Conservation (phyloP, 2,113 vertebrate species). For the Anarrhichthys ocellatus region DNA sequence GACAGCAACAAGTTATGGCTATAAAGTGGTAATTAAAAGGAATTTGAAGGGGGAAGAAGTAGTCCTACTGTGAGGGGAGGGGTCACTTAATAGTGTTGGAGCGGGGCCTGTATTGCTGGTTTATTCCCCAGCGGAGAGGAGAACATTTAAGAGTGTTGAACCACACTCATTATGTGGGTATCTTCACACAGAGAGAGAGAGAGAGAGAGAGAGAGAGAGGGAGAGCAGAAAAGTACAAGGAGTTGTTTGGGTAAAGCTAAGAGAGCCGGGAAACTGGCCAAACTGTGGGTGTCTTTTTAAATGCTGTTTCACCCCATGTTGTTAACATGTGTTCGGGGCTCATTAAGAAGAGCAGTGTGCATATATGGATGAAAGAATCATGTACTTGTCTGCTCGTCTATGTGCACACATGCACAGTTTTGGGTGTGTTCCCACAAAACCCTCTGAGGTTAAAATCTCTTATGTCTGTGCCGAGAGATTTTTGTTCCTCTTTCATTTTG, state of each 20-base stretch:
- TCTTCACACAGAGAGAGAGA: conserved; percentile 33
- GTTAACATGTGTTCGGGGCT: conserved; percentile 61
- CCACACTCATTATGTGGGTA: conserved; percentile 56
- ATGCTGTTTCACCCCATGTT: conserved; percentile 54
- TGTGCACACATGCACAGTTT: conserved; percentile 12
- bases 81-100: conserved; percentile 26
- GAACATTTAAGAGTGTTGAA: conserved; percentile 40
- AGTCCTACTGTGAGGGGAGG: conserved; percentile 1
- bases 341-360: conserved; percentile 49
- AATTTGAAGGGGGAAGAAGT: background rate
- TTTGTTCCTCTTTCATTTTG: conserved; percentile 45
- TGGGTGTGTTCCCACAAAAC: conserved; percentile 20
- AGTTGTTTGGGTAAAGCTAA: conserved; percentile 46
- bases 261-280: conserved; percentile 44
- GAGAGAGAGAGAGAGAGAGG: conserved; percentile 12
- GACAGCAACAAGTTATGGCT: background rate
- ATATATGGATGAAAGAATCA: conserved; percentile 16
- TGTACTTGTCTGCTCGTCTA: background rate
- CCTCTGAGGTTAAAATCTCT: conserved; percentile 22
- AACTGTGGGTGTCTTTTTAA: conserved; percentile 46
- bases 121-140: background rate
- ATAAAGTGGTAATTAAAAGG: background rate
- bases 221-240: background rate
- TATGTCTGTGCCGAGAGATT: conserved; percentile 14
- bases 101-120: conserved; percentile 2